Percentiles rank a stretch among this genome's conserved stretches.
These are phyloP conservation scores for Anthoscopus minutus DNA, from an alignment of 2,113 vertebrate species.

Conservation along the genomic window DNA sequence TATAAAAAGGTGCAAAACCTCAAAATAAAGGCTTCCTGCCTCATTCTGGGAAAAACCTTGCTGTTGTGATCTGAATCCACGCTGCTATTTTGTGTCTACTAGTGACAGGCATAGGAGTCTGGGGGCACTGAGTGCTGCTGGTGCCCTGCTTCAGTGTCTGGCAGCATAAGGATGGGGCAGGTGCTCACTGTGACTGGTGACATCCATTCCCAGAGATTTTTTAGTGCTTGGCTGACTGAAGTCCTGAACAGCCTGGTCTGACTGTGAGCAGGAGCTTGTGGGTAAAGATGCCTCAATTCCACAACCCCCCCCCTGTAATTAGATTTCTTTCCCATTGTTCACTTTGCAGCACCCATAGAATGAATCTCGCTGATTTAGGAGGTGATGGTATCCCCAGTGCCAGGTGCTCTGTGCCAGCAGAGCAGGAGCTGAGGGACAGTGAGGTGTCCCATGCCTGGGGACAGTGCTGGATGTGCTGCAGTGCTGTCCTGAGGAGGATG, in stretches of 20 bases:
- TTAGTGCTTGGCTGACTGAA: rapidly evolving
- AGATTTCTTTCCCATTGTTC: neutral
- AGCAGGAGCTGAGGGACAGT: neutral
- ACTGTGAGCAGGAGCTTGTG: neutral
- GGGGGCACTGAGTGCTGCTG: rapidly evolving
- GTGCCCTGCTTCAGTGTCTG: neutral
- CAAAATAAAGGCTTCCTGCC: no score
- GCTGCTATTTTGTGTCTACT: no score
- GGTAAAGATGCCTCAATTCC: neutral
- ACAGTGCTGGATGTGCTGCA: neutral
- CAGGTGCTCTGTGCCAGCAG: neutral
- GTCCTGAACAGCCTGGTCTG: neutral
- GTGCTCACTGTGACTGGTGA: neutral
- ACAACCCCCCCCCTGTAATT: no score
- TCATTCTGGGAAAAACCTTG: no score
- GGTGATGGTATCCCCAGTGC: no score
- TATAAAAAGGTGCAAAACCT: no score
- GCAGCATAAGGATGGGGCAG: rapidly evolving
- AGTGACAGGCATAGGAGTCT: neutral
- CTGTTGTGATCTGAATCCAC: no score
- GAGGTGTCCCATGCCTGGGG: neutral
- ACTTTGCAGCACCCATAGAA: neutral
- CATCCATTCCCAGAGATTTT: neutral
- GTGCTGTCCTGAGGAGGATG: neutral
- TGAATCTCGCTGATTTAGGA: neutral